Base-by-base conservation (phyloP, 1,140 invertebrate species). In the Drosophila teissieri region DNA sequence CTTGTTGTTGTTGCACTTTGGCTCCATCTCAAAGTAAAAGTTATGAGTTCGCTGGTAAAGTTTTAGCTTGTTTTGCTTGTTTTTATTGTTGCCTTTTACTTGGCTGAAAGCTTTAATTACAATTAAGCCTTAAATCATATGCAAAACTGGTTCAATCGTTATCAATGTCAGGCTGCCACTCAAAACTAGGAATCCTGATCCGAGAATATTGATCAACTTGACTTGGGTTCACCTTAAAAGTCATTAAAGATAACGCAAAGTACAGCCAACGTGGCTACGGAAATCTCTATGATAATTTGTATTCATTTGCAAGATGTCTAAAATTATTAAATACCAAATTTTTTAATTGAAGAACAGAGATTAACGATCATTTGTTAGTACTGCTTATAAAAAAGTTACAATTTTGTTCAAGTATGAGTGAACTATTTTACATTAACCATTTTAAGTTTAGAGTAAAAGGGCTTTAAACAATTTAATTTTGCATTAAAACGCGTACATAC, bases 71-170 rank as follows among this genome's bases (percentile, higher is more conserved):
- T 46, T 60, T 39, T 36, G 31, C 19, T 46, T 36, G 58, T 22
- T 73, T 40, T 80, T 74, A 54, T 40, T 85, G 73, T 68, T 70
- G 73, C 57, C 39, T 57, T 65, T 49, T 63, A 65, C 75, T 83
- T 79, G 51, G 58, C 62, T 79, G 79, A 76, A 73, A 77, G 79
- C 83, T 89, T 88, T 88, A 88, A 88, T 88, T 88, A 89, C 72
- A 79, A 57, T 88, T 89, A 83, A 88, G 80, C 84, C 83, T 88
- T 80, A 89, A 89, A 88, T 88, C 83, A 88, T 83, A 88, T 80
- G 84, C 75, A 80, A 89, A 83, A 73, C 55, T 88, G 83, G 36
- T 58, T 67, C 72, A 88, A 88, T 86, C 82, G 83, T 80, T 88
- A 89, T 88, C 60, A 83, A 83, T 83, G 83, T 73, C 70, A 77